Percentiles rank a stretch among this genome's conserved stretches.
Evolutionary conservation across 2,888 invertebrate genomes (phyloP).

Genomic region (Ephialtes manifestator): DNA sequence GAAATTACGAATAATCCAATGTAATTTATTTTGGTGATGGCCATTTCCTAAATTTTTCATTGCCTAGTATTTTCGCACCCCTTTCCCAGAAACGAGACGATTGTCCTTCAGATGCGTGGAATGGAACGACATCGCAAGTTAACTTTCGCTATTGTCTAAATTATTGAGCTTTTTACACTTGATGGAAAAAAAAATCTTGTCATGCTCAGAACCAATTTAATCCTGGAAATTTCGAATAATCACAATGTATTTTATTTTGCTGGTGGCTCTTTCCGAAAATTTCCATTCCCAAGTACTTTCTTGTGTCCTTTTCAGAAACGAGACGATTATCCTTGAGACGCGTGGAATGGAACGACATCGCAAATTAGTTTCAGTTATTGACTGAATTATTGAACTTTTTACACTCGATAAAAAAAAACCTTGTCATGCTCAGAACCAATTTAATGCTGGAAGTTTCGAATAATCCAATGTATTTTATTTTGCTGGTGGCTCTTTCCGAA

Average conservation of each 20-base stretch:
- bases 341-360: constrained; percentile 16
- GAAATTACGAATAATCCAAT: not conserved
- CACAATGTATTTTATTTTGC: constrained; percentile 12
- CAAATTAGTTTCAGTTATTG: not conserved
- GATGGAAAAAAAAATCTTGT: not conserved
- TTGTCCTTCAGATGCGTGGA: constrained; percentile 14
- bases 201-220: not conserved
- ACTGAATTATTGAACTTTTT: not conserved
- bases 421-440: not conserved
- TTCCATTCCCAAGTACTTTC: constrained; percentile 16
- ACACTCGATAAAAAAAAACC: not conserved
- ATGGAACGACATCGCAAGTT: constrained; percentile 12
- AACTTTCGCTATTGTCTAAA: not conserved
- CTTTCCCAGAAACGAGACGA: constrained; percentile 26
- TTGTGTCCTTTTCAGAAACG: constrained; percentile 9
- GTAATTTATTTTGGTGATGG: too few relatives aligned
- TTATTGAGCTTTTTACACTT: not conserved
- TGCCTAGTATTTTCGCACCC: constrained; percentile 7
- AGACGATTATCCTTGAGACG: constrained; percentile 27
- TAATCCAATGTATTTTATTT: constrained; percentile 13
- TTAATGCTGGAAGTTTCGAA: not conserved
- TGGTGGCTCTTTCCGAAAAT: constrained; percentile 4
- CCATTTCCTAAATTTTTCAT: too few relatives aligned
- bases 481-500: too few relatives aligned
- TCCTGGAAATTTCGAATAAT: not conserved